Conservation (phyloP, 2,113 vertebrate genomes). For the Thomomys bottae region DNA sequence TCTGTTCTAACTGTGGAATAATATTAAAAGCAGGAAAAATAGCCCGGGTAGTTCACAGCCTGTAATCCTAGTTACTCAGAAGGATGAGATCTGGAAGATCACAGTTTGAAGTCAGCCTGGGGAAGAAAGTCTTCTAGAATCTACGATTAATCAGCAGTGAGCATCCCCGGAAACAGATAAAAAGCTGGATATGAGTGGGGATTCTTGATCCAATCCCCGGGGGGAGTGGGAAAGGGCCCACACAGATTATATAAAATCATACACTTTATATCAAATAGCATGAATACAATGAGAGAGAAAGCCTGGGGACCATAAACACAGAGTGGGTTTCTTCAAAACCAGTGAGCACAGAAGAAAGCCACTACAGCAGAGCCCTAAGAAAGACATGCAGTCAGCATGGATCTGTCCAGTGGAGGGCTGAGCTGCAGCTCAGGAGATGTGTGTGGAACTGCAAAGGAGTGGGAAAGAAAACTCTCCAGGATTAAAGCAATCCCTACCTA, state of each 20-base stretch:
- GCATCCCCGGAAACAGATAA: conserved; percentile 13
- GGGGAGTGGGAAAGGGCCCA: too few species aligned
- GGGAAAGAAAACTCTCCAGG: not conserved
- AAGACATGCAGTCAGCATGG: not conserved
- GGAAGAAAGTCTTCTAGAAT: too few species aligned
- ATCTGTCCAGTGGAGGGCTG: not conserved
- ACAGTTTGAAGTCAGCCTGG: too few species aligned
- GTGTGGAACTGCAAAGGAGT: not conserved
- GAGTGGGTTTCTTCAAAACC: not conserved
- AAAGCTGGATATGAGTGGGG: not conserved
- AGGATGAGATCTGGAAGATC: too few species aligned
- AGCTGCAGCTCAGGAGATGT: not conserved
- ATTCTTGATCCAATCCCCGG: not conserved
- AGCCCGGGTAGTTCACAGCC: too few species aligned
- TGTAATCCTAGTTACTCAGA: too few species aligned
- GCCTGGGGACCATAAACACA: not conserved
- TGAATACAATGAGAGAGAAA: not conserved
- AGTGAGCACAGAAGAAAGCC: not conserved
- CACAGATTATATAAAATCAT: too few species aligned
- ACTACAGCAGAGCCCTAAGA: not conserved
- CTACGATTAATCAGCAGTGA: not conserved
- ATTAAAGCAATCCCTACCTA: not conserved
- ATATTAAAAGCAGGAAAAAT: not conserved
- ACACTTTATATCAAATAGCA: not conserved
- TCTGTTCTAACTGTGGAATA: not conserved